These are phyloP conservation scores for Abramis brama DNA, from an alignment of 2,113 vertebrate genomes.

Conservation along the genomic window DNA sequence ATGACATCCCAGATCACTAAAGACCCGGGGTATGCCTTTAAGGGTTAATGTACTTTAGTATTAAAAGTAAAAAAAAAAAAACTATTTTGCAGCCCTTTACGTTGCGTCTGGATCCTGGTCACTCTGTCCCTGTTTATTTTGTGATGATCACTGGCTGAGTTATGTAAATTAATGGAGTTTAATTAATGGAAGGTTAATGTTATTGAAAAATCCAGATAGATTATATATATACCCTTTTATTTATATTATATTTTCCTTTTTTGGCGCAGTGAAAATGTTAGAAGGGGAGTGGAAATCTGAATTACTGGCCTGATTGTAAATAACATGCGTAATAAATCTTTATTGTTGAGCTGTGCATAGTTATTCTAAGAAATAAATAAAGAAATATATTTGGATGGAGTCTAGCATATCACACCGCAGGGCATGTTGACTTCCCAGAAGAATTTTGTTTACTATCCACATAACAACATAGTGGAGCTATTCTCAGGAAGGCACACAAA, in stretches of 20 bases:
- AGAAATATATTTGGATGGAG: not conserved
- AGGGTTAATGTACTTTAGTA: not conserved
- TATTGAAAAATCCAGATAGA: no score
- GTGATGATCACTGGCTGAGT: no score
- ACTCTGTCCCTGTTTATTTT: not conserved
- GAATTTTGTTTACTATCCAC: not conserved
- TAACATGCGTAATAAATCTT: not conserved
- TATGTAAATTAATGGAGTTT: no score
- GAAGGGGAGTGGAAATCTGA: not conserved
- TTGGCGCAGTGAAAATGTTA: not conserved
- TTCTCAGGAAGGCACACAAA: not conserved
- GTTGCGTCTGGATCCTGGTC: not conserved
- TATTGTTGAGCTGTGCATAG: not conserved
- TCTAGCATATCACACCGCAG: not conserved
- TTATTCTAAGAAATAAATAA: not conserved
- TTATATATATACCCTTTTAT: no score
- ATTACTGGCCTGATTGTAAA: not conserved
- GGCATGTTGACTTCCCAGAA: not conserved
- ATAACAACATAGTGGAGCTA: not conserved
- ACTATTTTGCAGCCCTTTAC: no score
- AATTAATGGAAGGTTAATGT: no score
- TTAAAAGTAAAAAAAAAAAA: not conserved
- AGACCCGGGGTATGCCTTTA: no score
- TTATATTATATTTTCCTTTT: not conserved
- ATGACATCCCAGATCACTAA: no score